Base-by-base conservation (phyloP, 2,113 vertebrate genomes). In the Condylura cristata region DNA sequence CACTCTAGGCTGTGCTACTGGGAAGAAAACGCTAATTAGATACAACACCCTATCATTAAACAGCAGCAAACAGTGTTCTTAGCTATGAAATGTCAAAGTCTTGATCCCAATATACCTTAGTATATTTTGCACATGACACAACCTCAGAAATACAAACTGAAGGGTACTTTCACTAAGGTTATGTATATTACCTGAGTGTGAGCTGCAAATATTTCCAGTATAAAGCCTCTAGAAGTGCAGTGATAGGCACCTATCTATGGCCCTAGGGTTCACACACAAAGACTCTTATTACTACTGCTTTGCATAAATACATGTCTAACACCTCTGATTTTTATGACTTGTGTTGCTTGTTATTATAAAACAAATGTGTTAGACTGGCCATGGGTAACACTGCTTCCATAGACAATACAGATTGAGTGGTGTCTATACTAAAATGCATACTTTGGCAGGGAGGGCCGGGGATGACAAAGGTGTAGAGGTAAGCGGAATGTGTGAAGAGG, bases 21-120 rank as follows among this genome's bases (percentile, higher is more conserved):
- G 70, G 41, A 72, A 92, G 82, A 84, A 14, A 81, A 30, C 51
- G 86, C 91, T 93, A 90, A 86, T 96, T 93, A 93, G n/a, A 89
- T 68, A 74, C 24, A 58, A 12, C 16, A 91, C 8, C 41, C 17
- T 48, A 12, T 89, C 58, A 65, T 86, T 80, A 72, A 70, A 80
- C n/a, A 89, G 44, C 94, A 95, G 87, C 44, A 97, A 90, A 58
- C 53, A 61, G 5, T 87, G 32, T 85, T 86, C 41, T 7, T 9
- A 87, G 79, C 71, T 95, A 89, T 76, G 79, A 94, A 95, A 71
- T 8, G 30, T 0, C 24, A 18, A 8, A 78, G 37, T 6, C 56
- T 91, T 91, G 37, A 87, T 89, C 8, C 37, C 11, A 79, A 8
- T 66, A 71, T 56, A 30, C 44, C 34, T 80, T 74, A 22, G 65